phyloP scores from a whole-genome alignment of 2,888 invertebrate genomes.

The Alloscopus bannaensis region DNA sequence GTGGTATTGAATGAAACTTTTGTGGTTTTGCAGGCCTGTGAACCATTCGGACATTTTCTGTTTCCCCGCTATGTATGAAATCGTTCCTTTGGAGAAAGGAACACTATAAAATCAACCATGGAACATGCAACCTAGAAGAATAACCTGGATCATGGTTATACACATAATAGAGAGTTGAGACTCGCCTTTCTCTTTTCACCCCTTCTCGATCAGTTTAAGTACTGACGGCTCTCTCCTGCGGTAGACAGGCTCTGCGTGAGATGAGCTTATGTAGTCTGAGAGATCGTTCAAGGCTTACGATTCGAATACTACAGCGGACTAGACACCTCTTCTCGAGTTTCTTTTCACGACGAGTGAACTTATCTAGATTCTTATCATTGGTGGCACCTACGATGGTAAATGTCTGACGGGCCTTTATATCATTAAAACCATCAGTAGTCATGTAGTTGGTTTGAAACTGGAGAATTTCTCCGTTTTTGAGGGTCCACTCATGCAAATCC shows the following conservation, averaged over 20 bases:
- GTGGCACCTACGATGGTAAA: constrained; percentile 74
- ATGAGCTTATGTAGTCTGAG: constrained; percentile 69
- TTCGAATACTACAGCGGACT: constrained; percentile 73
- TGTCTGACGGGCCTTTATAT: constrained; percentile 71
- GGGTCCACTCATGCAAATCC: constrained; percentile 74
- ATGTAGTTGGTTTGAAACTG: constrained; percentile 71
- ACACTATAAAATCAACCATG: too few relatives aligned
- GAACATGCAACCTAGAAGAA: too few relatives aligned
- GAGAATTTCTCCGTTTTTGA: constrained; percentile 71
- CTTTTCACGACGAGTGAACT: constrained; percentile 74
- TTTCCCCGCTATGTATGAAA: too few relatives aligned
- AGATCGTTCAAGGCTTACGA: constrained; percentile 73
- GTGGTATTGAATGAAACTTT: too few relatives aligned
- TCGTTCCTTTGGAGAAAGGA: too few relatives aligned
- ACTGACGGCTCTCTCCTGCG: constrained; percentile 67
- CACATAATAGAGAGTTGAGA: too few relatives aligned
- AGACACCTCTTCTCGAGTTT: constrained; percentile 73
- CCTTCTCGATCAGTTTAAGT: constrained; percentile 48
- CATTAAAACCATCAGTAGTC: constrained; percentile 71
- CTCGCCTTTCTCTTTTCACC: not conserved
- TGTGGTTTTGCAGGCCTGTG: too few relatives aligned
- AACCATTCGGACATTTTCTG: too few relatives aligned
- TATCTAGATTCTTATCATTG: constrained; percentile 74
- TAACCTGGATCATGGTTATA: too few relatives aligned
- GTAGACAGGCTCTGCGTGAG: constrained; percentile 64